Conservation (phyloP, 2,888 invertebrate genomes). For the Odiellus spinosus region DNA sequence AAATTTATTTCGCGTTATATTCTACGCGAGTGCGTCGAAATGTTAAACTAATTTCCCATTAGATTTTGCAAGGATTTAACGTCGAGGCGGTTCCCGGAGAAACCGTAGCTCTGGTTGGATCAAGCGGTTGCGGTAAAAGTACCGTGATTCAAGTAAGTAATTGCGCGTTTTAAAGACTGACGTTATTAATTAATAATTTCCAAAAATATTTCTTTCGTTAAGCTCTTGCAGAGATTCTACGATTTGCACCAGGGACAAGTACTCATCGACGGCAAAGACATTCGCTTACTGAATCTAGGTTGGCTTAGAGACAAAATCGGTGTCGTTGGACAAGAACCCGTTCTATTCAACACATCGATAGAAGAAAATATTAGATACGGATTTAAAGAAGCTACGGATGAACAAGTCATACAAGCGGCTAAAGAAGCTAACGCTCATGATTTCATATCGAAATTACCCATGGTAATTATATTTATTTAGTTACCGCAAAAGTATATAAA, state of each 20-base stretch:
- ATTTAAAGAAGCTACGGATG: conserved; percentile 20
- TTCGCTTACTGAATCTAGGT: conserved; percentile 33
- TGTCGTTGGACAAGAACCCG: conserved; percentile 39
- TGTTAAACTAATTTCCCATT: neutral
- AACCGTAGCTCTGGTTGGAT: conserved; percentile 29
- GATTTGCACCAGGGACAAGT: conserved; percentile 41
- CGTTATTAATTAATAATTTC: no score
- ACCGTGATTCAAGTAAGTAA: conserved; percentile 31
- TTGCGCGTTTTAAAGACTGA: no score
- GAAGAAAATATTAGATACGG: conserved; percentile 38
- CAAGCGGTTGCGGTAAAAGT: conserved; percentile 29
- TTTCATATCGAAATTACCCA: conserved; percentile 38
- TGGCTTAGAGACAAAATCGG: conserved; percentile 33
- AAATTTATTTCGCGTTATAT: no score
- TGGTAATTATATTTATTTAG: conserved; percentile 9
- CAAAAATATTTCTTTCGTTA: no score
- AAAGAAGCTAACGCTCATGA: conserved; percentile 58
- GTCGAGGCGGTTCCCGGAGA: conserved; percentile 14
- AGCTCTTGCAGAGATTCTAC: conserved; percentile 48
- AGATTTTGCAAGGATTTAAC: conserved; percentile 13
- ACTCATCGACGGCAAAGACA: conserved; percentile 32
- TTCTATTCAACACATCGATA: conserved; percentile 43
- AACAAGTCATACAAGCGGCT: conserved; percentile 51
- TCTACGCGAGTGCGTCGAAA: no score
- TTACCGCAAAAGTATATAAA: no score